Evolutionary conservation across 2,113 vertebrate genomes (phyloP), one percentile per base, ranked within the genome.

Genomic region (Mesitornis unicolor): DNA sequence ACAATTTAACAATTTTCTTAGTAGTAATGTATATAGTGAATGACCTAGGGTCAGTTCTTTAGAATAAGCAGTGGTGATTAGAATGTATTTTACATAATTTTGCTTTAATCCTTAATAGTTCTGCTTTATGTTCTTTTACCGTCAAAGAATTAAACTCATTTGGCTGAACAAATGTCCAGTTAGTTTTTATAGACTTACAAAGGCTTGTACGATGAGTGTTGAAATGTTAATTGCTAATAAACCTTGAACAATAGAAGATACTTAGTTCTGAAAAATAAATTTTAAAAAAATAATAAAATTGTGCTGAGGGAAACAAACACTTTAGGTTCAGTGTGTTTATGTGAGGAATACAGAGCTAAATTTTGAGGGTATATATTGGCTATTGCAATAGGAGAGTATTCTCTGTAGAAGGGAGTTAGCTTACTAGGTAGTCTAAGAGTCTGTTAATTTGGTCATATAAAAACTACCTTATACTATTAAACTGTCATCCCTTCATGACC

Each of bases 81-180:
- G 68, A 75, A 84, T 74, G 16, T n/a, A 26, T 86, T 97, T 88
- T 93, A 59, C 61, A 31, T 79, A 82, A 90, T 75, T 93, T 95
- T 86, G 31, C 33, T 24, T 57, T 83, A 74, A 19, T 54, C 35
- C 11, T 67, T 86, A 80, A 54, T 64, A 69, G 26, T 67, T 95
- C 70, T 5, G 4, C 20, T 91, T 90, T 65, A 54, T 73, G 17
- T 77, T 48, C 51, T 53, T 90, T 81, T 57, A 42, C 28, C 53
- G 42, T 81, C 13, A 73, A 90, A 90, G 84, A 65, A 60, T 57
- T 16, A 61, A 67, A 51, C 33, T 75, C 9, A 24, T 78, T 38
- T 82, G 35, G 13, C 22, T 68, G 47, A 54, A 75, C 8, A 84
- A 73, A 63, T 50, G 35, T 76, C 48, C 40, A 4, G 16, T 54